A percentile compares a stretch with the other conserved stretches of the same genome.
phyloP scores from a whole-genome alignment of 2,113 vertebrate genomes.

The Progne subis region DNA sequence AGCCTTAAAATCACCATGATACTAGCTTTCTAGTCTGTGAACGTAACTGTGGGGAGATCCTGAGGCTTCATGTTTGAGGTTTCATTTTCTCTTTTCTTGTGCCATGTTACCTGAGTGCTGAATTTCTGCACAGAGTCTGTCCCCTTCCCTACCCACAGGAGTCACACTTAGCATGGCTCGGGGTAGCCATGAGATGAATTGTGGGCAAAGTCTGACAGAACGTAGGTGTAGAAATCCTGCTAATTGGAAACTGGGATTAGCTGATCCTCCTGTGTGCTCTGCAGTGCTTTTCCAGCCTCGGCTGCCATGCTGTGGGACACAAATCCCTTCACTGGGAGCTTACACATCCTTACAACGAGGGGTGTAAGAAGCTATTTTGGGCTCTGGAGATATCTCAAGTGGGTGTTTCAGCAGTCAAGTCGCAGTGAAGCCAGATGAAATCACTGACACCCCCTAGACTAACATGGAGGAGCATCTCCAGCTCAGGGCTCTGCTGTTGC shows the following conservation, averaged over 20 bases:
- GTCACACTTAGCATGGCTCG: not conserved
- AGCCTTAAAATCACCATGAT: not conserved
- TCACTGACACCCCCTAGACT: too few species aligned
- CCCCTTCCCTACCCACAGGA: not conserved
- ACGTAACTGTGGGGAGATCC: not conserved
- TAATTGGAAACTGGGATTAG: not conserved
- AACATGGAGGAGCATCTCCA: not conserved
- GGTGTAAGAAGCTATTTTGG: not conserved
- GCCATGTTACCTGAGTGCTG: rapidly evolving
- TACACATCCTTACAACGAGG: not conserved
- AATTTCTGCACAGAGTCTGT: not conserved
- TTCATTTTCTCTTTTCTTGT: not conserved
- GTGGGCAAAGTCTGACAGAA: not conserved
- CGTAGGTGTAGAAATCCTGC: not conserved
- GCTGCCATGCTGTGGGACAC: not conserved
- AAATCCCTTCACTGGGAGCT: not conserved
- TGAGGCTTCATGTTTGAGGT: rapidly evolving
- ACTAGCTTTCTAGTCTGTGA: not conserved
- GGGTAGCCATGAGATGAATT: not conserved
- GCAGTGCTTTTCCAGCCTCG: not conserved
- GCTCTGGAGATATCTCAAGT: not conserved
- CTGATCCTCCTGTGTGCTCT: not conserved
- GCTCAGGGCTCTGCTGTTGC: not conserved
- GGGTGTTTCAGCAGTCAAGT: not conserved
- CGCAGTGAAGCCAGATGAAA: rapidly evolving